Evolutionary conservation across 2,888 invertebrate genomes (phyloP), one percentile per base, ranked within the genome.

Genomic region (Melieria omissa): DNA sequence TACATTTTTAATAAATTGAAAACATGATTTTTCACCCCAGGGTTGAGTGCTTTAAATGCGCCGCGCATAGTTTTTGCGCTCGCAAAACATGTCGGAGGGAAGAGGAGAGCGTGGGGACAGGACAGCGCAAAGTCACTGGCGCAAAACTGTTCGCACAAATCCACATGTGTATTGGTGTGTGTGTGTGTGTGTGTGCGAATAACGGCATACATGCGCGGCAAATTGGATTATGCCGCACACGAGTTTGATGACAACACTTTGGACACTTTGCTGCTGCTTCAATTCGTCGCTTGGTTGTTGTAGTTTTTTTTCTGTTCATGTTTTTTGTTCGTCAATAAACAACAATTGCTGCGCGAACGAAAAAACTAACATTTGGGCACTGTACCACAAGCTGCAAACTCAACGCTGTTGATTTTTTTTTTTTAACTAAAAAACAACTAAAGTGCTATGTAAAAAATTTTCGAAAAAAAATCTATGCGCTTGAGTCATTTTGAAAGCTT

Each of bases 201-300:
- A 16, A 47, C n/a, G 46, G 47, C 10, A 55, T 47, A 42, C 52
- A 29, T 29, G 14, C 16, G 63, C 67, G 41, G 42, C 62, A 67
- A 71, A 71, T 67, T 71, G 71, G 62, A 71, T 71, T 71, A 71
- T 67, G 71, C 44, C 55, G 67, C 67, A 71, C 58, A 71, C 66
- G 57, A 29, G 66, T 71, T 71, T 71, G 66, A 61, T 71, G 63
- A 55, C 58, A 71, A 67, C 29, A 29, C 67, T 71, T 71, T 65
- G 60, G 60, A 57, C 49, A 58, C 52, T 71, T 71, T 61, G 42
- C 14, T 54, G 55, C 57, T 69, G 54, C 55, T 55, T 44, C 12
- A 61, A 42, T 60, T 60, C 42, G 41, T 14, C 46, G 9, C n/a
- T 29, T 52, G 52, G 12, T 14, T 29, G 29, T 29, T 29, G 29